Evolutionary conservation across 2,888 invertebrate genomes (phyloP), one percentile per base, ranked within the genome.

Genomic region (Latheticus oryzae): DNA sequence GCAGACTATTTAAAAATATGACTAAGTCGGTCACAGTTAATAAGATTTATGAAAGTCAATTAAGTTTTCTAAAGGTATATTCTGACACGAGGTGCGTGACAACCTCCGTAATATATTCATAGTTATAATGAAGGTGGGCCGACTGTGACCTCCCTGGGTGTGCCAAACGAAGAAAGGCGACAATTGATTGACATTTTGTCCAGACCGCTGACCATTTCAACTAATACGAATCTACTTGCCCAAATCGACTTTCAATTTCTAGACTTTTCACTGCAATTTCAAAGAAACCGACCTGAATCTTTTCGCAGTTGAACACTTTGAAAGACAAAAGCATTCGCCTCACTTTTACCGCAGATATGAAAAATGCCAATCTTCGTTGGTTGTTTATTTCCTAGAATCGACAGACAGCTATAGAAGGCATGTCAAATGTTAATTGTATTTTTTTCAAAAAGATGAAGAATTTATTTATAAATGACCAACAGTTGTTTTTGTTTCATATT

Each of bases 151-250:
- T 67, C 67, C 67, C 68, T 62, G 67, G 68, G 70, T 72, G 73
- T 67, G 71, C 65, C 70, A 32, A 63, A 66, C 66, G 50, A 64
- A 66, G 67, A 67, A 69, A 65, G 53, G 67, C 63, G 64, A 66
- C 65, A 64, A 69, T 64, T 73, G 73, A 73, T 70, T 71, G 73
- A 70, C 73, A 70, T 70, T 70, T 43, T 67, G 61, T 62, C 62
- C 57, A 37, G 53, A 54, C 58, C 62, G 61, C 24, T 35, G 35
- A 17, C 48, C 48, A 48, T 35, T 48, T 35, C 15, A 38, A 37
- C 11, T 5, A 8, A 37, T 21, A 45, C 45, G 42, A 37, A 35
- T 35, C 9, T 19, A 35, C 35, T 26, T 11, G 38, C 23, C 38
- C 13, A 42, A 42, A 21, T 28, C 13, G 42, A 42, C 42, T 42